A percentile compares a stretch with the other conserved stretches of the same genome.
phyloP scores from a whole-genome alignment of 2,888 invertebrate genomes.

The Ferdinandea cuprea region DNA sequence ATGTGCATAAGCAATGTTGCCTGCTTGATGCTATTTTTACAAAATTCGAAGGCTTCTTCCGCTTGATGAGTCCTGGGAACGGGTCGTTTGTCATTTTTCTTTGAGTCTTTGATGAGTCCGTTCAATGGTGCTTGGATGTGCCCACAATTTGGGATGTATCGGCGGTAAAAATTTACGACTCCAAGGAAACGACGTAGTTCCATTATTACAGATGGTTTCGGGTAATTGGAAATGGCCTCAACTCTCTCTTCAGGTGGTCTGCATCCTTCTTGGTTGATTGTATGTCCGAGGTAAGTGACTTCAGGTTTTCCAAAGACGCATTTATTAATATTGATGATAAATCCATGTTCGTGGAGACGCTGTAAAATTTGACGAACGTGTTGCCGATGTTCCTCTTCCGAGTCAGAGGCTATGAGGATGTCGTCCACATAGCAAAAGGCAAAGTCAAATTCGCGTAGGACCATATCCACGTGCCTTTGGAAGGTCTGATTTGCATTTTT shows the following conservation, averaged over 20 bases:
- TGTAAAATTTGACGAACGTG: no score
- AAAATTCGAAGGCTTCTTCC: slow-evolving; percentile 23
- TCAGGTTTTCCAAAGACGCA: no score
- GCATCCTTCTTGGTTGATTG: slow-evolving; percentile 39
- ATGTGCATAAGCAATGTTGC: slow-evolving; percentile 14
- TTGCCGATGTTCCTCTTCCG: no score
- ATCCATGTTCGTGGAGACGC: no score
- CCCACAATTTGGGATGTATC: slow-evolving; percentile 37
- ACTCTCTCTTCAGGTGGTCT: slow-evolving; percentile 38
- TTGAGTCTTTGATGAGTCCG: slow-evolving; percentile 19
- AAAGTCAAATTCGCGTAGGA: no score
- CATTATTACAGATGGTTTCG: slow-evolving; percentile 6
- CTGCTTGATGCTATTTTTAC: slow-evolving; percentile 26
- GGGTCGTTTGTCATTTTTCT: slow-evolving; percentile 34
- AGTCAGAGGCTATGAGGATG: no score
- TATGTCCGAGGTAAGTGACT: no score
- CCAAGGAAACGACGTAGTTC: slow-evolving; percentile 32
- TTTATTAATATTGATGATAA: no score
- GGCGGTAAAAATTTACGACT: slow-evolving; percentile 51
- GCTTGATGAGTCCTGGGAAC: slow-evolving; percentile 7
- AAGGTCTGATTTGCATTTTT: no score
- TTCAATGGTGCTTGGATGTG: slow-evolving; percentile 19
- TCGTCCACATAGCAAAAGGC: not conserved
- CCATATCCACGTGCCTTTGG: no score
- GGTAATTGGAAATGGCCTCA: slow-evolving; percentile 6